These are phyloP conservation scores for Hippocampus mohnikei DNA, from an alignment of 2,113 vertebrate genomes.

Conservation along the genomic window DNA sequence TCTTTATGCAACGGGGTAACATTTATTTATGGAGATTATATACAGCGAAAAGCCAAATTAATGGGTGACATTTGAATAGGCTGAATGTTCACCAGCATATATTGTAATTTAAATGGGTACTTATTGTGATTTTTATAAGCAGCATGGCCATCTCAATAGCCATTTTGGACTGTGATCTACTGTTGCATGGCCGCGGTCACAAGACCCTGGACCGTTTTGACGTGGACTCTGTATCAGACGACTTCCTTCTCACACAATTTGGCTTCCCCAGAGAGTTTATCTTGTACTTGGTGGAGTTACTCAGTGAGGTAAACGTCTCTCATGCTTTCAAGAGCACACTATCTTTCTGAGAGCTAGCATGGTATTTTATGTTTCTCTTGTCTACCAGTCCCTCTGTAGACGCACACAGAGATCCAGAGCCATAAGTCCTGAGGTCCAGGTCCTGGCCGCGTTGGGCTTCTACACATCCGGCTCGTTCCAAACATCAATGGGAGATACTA, in stretches of 20 bases:
- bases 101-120: neutral
- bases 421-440: slow-evolving; percentile 94
- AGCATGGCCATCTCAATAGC: slow-evolving; percentile 88
- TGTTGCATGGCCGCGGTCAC: slow-evolving; percentile 90
- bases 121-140: neutral
- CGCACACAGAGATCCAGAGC: slow-evolving; percentile 91
- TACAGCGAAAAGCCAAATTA: neutral
- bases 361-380: neutral
- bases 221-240: slow-evolving; percentile 84
- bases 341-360: neutral
- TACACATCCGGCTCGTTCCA: slow-evolving; percentile 95
- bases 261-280: slow-evolving; percentile 94
- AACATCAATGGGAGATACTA: slow-evolving; percentile 92
- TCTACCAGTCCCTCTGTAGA: slow-evolving; percentile 71
- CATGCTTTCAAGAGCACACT: neutral
- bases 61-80: neutral
- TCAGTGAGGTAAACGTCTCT: slow-evolving; percentile 59
- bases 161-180: slow-evolving; percentile 90
- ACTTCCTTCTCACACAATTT: slow-evolving; percentile 83
- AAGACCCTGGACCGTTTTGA: slow-evolving; percentile 92
- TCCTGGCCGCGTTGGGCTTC: slow-evolving; percentile 93
- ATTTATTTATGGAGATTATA: neutral
- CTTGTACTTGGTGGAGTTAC: slow-evolving; percentile 85
- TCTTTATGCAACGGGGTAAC: neutral
- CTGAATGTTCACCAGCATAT: neutral